Evolutionary conservation across 2,797 vertebrate species (phyloP), one percentile per base, ranked within the genome.

Genomic region (Parauchenoglanis punctatus): DNA sequence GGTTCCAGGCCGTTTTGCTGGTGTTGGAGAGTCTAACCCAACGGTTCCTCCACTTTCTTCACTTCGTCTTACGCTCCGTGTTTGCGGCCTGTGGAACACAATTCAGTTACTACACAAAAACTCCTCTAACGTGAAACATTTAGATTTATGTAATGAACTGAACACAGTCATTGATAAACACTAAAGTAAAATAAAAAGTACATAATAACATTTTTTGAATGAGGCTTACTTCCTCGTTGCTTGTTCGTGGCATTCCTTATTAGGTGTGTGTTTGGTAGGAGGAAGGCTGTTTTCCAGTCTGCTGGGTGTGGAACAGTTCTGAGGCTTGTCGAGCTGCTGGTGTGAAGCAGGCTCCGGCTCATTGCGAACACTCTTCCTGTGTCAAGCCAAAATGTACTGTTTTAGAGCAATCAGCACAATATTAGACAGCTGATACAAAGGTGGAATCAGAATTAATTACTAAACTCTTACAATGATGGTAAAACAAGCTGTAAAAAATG

Each of bases 281-380:
- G 28, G 15, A 49, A 77, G 6, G 56, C 84, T 86, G 63, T n/a
- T 80, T 10, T 25, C 28, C 28, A 10, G 15, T 15, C 23, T 81
- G 44, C 15, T 81, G 46, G 76, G 56, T 1, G 67, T 81, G 44
- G 87, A 85, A 54, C 17, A 54, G 23, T n/a, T 81, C 76, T 65
- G 54, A 23, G 83, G 58, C 20, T 75, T 46, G 11, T 80, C 73
- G 49, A 63, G 52, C 15, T 82, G 65, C 63, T 58, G 28, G 25
- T 59, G 85, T 49, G 77, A 46, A 59, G 40, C 76, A n/a, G 82
- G 73, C 18, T 85, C 70, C 20, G 82, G 49, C 54, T 80, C 80
- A 75, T 10, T 83, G 12, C 0, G 2, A 67, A 85, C 46, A 23
- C 63, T 18, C 20, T 58, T 70, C 72, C 87, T 87, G 61, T 67